Base-by-base conservation (phyloP, 2,797 vertebrate species). In the Sardinella longiceps region DNA sequence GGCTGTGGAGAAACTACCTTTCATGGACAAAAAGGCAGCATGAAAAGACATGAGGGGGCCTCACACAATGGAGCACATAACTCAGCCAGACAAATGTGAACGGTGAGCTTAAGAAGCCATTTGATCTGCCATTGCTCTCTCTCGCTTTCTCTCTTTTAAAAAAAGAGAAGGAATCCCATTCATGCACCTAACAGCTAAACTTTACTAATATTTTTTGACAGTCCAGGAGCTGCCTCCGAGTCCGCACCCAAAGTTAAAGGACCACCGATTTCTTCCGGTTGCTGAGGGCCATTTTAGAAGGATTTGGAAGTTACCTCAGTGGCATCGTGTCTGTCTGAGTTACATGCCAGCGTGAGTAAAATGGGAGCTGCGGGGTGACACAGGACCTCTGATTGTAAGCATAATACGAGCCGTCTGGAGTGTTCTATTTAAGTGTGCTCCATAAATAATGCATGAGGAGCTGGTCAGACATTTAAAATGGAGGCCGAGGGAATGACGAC, bases 391-490 rank as follows among this genome's bases (percentile, higher is more conserved):
- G 82, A 86, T 81, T 82, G 80, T 85, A 58, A 84, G 80, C 45
- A 81, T 83, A 80, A 86, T 82, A 81, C 53, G 39, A 60, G 50
- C 46, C 43, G 43, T 56, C 81, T 84, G 81, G 81, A 87, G 88
- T 85, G 88, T 85, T 88, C 84, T 37, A 81, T 85, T 87, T 87
- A 87, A 87, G 85, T 85, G 85, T 85, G 66, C 77, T 30, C 83
- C 81, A 84, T 86, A 82, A 90, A 85, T 86, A 89, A 88, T 86
- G 86, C 88, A 87, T 81, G 51, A 45, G 80, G 77, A 45, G 37
- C 83, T 81, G 85, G 45, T 53, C 46, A 84, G 70, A 83, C 83
- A 33, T 48, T 85, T 86, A 58, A 87, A 84, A 81, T 18, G 28
- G 20, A 50, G 83, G 66, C 53, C 23, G 28, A 88, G 82, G 0